phyloP scores from a whole-genome alignment of 2,797 vertebrate genomes.

The Carcharodon carcharias region DNA sequence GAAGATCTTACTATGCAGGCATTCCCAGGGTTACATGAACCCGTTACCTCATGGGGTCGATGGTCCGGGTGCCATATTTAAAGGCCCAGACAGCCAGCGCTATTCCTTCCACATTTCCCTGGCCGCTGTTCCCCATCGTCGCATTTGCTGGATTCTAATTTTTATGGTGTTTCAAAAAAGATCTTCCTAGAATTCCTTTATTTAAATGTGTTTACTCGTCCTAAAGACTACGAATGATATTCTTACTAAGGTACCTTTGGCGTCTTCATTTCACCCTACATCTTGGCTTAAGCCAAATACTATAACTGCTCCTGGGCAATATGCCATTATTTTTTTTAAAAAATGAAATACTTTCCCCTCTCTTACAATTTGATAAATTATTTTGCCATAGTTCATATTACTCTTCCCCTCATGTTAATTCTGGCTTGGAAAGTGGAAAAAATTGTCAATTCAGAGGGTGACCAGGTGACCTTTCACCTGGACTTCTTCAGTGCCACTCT shows the following conservation, averaged over 20 bases:
- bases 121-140: too few relatives aligned
- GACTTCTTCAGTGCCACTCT: not conserved
- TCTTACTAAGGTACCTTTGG: not conserved
- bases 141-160: not conserved
- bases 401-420: not conserved
- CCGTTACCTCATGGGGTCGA: too few relatives aligned
- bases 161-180: not conserved
- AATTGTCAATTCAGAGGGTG: not conserved
- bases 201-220: not conserved
- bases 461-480: not conserved
- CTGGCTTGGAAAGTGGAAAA: not conserved
- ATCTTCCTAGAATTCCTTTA: not conserved
- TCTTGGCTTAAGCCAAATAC: not conserved
- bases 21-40: slow-evolving; percentile 9
- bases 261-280: not conserved
- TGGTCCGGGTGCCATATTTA: too few relatives aligned
- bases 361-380: not conserved
- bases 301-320: not conserved
- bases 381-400: not conserved
- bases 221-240: not conserved
- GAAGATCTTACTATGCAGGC: not conserved
- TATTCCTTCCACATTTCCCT: too few relatives aligned
- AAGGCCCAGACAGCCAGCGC: too few relatives aligned
- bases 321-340: not conserved
- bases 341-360: not conserved